phyloP scores from a whole-genome alignment of 2,797 vertebrate genomes.

The Sebastolobus alascanus region DNA sequence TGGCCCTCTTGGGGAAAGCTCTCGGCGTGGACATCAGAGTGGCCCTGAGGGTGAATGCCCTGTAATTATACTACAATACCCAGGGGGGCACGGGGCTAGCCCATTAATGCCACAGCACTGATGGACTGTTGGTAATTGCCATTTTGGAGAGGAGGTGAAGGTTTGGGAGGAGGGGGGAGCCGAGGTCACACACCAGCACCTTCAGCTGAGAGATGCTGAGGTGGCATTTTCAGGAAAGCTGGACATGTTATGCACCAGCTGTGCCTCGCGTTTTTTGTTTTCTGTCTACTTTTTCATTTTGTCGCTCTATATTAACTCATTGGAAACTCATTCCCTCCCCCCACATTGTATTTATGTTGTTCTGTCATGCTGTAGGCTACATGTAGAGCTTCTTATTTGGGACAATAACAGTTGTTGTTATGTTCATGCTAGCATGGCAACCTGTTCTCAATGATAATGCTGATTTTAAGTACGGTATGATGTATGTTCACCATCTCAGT shows the following conservation, averaged over 20 bases:
- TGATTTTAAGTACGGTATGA: not conserved
- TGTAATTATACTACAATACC: constrained; percentile 77
- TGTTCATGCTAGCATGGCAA: not conserved
- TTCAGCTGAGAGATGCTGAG: constrained; percentile 56
- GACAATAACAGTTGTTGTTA: not conserved
- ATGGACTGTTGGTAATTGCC: constrained; percentile 73
- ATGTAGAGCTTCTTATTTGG: not conserved
- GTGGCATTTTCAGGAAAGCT: constrained; percentile 39
- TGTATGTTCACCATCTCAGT: not conserved
- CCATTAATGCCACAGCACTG: constrained; percentile 70
- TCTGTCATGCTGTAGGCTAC: not conserved
- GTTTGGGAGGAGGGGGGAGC: constrained; percentile 33
- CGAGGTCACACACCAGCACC: constrained; percentile 38
- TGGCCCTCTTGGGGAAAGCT: constrained; percentile 37
- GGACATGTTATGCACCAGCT: constrained; percentile 11
- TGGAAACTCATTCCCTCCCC: not conserved
- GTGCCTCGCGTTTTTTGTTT: not conserved
- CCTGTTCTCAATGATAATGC: too few relatives aligned
- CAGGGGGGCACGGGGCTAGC: constrained; percentile 41
- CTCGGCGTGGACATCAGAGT: constrained; percentile 53
- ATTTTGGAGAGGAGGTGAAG: constrained; percentile 45
- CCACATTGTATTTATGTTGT: not conserved
- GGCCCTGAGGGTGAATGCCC: constrained; percentile 61
- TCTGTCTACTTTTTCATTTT: not conserved
- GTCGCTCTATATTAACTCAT: not conserved